A percentile compares a stretch with the other conserved stretches of the same genome.
Evolutionary conservation across 1,140 invertebrate genomes (phyloP).

Genomic region (Drosophila oshimai): DNA sequence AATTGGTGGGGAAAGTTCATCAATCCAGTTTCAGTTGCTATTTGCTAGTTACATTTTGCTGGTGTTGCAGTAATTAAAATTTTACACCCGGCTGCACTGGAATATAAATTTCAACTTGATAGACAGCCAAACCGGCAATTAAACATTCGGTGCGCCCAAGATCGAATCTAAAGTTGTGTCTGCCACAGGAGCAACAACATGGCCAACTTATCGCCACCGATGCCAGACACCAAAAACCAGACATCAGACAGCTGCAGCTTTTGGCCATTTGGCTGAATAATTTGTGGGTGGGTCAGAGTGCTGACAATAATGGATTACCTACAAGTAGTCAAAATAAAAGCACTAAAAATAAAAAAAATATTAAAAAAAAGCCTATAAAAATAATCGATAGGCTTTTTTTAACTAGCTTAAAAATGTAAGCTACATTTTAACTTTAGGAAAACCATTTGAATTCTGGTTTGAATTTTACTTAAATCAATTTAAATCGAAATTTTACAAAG

Average conservation of each 20-base stretch:
- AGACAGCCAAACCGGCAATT: conserved; percentile 36
- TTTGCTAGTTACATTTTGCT: not conserved
- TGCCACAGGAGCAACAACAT: conserved; percentile 19
- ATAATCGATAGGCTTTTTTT: not conserved
- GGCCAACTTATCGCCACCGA: conserved; percentile 16
- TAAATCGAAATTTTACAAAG: too few species aligned
- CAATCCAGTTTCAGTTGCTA: conserved; percentile 6
- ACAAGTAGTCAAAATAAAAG: not conserved
- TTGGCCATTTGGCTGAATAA: conserved; percentile 20
- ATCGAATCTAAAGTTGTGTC: conserved; percentile 49
- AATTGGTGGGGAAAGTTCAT: conserved; percentile 22
- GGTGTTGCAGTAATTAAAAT: conserved; percentile 51
- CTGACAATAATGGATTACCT: not conserved
- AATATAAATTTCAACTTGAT: conserved; percentile 39
- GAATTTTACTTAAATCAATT: too few species aligned
- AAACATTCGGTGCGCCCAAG: conserved; percentile 22
- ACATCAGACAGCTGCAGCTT: conserved; percentile 31
- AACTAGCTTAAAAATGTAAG: not conserved
- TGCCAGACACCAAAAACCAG: conserved; percentile 5
- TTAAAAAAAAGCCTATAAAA: too few species aligned
- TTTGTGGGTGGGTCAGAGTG: conserved; percentile 10
- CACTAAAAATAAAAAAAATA: too few species aligned
- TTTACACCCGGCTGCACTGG: conserved; percentile 30
- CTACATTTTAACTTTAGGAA: too few species aligned
- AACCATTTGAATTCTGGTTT: too few species aligned